Conservation (phyloP, 2,888 invertebrate genomes). For the Phaedon cochleariae region DNA sequence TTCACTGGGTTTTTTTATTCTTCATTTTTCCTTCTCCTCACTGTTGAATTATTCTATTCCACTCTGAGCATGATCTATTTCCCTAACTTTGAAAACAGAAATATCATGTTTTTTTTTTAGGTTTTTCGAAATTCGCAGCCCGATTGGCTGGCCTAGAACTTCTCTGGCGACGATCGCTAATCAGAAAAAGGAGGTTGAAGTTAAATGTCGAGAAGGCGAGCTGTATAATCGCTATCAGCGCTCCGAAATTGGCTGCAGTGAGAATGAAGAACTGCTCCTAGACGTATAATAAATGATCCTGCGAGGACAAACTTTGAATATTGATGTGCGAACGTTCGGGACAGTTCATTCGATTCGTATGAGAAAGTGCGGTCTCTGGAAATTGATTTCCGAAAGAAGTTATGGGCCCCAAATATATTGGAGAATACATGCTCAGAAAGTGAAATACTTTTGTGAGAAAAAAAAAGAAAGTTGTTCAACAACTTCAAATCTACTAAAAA, state of each 20-base stretch:
- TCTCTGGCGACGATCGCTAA: slow-evolving; percentile 38
- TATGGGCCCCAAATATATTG: no score
- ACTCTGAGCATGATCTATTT: no score
- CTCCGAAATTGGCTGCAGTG: slow-evolving; percentile 52
- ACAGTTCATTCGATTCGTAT: slow-evolving; percentile 52
- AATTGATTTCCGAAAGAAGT: slow-evolving; percentile 57
- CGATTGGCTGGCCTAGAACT: background rate
- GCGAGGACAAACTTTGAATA: slow-evolving; percentile 60
- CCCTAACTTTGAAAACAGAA: no score
- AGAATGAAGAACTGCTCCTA: slow-evolving; percentile 50
- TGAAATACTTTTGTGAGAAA: no score
- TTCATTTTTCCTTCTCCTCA: no score
- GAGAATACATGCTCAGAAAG: no score
- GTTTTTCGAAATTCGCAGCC: background rate
- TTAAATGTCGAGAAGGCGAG: slow-evolving; percentile 43
- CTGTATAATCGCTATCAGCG: slow-evolving; percentile 46
- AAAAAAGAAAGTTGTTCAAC: no score
- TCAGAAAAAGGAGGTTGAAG: slow-evolving; percentile 49
- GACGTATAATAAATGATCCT: slow-evolving; percentile 61
- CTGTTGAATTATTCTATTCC: no score
- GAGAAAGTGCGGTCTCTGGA: slow-evolving; percentile 50
- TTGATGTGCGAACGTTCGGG: slow-evolving; percentile 58
- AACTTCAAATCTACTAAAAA: no score
- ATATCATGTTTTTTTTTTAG: background rate
- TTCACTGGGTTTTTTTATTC: no score